A percentile compares a stretch with the other conserved stretches of the same genome.
Conservation (phyloP, 2,888 invertebrate species). For the Rapana venosa region DNA sequence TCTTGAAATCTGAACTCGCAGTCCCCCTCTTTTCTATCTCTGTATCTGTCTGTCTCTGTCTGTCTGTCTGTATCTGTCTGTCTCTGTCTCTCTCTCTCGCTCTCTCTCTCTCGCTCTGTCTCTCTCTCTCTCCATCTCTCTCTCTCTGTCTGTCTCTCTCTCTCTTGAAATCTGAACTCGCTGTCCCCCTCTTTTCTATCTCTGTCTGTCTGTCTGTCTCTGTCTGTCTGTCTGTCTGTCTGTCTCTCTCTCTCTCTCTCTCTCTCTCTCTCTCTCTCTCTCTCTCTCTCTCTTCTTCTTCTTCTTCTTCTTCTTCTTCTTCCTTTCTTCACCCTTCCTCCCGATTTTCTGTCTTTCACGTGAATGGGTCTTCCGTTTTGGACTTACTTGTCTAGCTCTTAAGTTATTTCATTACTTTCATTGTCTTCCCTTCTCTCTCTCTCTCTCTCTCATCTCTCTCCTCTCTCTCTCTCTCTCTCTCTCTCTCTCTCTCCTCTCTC, state of each 20-base stretch:
- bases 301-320: not conserved
- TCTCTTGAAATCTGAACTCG: too few species aligned
- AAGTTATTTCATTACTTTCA: too few species aligned
- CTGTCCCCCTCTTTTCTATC: too few species aligned
- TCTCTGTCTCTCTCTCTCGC: not conserved
- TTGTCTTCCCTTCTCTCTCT: too few species aligned
- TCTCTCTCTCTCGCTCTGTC: not conserved
- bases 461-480: too few species aligned
- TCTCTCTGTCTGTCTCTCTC: not conserved
- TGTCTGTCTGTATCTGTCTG: too few species aligned
- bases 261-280: not conserved
- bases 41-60: too few species aligned
- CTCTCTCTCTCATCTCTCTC: too few species aligned
- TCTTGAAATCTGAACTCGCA: too few species aligned
- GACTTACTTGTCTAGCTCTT: not conserved
- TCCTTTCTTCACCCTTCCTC: not conserved
- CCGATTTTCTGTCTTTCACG: not conserved
- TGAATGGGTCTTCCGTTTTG: too few species aligned
- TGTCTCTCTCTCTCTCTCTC: not conserved
- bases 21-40: too few species aligned
- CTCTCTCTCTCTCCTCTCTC: not conserved
- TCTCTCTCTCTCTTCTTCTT: not conserved
- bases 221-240: not conserved
- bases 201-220: not conserved
- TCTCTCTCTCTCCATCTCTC: not conserved